Evolutionary conservation across 2,113 vertebrate species (phyloP).

Genomic region (Anolis carolinensis): DNA sequence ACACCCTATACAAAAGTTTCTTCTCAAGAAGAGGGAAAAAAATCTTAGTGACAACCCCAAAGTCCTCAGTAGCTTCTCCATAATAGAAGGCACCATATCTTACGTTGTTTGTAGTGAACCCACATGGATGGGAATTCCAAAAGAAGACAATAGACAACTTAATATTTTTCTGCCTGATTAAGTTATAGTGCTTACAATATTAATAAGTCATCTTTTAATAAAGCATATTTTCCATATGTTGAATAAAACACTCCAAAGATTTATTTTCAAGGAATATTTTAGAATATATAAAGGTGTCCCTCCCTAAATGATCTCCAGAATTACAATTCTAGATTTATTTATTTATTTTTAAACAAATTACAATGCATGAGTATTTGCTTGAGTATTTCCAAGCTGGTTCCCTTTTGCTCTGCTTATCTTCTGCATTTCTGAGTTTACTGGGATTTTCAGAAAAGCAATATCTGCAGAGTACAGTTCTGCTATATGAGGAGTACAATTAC

Average conservation of each 20-base stretch:
- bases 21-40: conserved; percentile 65
- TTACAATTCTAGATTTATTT: conserved; percentile 65
- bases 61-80: conserved; percentile 81
- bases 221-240: conserved; percentile 24
- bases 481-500: conserved; percentile 52
- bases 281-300: conserved; percentile 55
- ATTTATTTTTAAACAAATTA: conserved; percentile 60
- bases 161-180: conserved; percentile 70
- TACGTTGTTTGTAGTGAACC: conserved; percentile 85
- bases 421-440: conserved; percentile 66
- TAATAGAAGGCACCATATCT: conserved; percentile 83
- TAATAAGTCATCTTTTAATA: conserved; percentile 59
- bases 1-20: conserved; percentile 81
- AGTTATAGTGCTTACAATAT: conserved; percentile 57
- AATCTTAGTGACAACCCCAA: conserved; percentile 80
- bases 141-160: conserved; percentile 62
- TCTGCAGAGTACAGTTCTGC: conserved; percentile 60
- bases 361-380: conserved; percentile 76
- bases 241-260: conserved; percentile 68
- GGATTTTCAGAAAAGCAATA: conserved; percentile 58
- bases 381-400: conserved; percentile 51
- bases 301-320: conserved; percentile 50
- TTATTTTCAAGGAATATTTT: conserved; percentile 61
- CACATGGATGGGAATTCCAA: conserved; percentile 77
- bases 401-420: conserved; percentile 62